These are phyloP conservation scores for Hoplostethus mediterraneus DNA, from an alignment of 2,797 vertebrate genomes.

Conservation along the genomic window DNA sequence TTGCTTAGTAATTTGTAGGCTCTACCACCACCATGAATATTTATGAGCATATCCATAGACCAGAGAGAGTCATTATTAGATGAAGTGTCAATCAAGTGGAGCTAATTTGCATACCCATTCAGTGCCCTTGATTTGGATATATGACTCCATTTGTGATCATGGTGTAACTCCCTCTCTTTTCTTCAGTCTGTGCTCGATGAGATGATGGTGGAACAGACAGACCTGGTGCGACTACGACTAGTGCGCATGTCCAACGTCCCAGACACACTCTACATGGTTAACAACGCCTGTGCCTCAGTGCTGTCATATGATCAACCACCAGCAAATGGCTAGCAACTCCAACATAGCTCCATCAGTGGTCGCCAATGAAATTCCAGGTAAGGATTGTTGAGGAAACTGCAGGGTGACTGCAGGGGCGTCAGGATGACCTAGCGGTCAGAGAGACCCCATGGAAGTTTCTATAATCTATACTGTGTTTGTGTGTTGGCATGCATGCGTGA, in stretches of 20 bases:
- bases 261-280: constrained; percentile 99
- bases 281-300: constrained; percentile 96
- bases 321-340: constrained; percentile 92
- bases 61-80: constrained; percentile 57
- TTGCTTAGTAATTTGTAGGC: constrained; percentile 52
- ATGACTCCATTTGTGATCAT: not conserved
- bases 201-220: constrained; percentile 99
- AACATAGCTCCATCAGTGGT: constrained; percentile 93
- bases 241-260: constrained; percentile 99
- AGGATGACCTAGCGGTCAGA: not conserved
- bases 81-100: constrained; percentile 68
- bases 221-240: constrained; percentile 95
- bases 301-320: constrained; percentile 96
- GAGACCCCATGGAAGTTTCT: too few relatives aligned
- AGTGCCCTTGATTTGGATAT: constrained; percentile 50
- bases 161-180: constrained; percentile 41
- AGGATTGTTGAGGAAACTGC: constrained; percentile 14
- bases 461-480: too few relatives aligned
- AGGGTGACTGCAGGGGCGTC: not conserved
- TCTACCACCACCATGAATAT: constrained; percentile 60
- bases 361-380: constrained; percentile 99
- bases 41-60: constrained; percentile 58
- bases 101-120: constrained; percentile 58
- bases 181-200: constrained; percentile 94
- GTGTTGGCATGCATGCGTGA: too few relatives aligned